phyloP scores from a whole-genome alignment of 2,797 vertebrate genomes.

The Aphelocoma californica region DNA sequence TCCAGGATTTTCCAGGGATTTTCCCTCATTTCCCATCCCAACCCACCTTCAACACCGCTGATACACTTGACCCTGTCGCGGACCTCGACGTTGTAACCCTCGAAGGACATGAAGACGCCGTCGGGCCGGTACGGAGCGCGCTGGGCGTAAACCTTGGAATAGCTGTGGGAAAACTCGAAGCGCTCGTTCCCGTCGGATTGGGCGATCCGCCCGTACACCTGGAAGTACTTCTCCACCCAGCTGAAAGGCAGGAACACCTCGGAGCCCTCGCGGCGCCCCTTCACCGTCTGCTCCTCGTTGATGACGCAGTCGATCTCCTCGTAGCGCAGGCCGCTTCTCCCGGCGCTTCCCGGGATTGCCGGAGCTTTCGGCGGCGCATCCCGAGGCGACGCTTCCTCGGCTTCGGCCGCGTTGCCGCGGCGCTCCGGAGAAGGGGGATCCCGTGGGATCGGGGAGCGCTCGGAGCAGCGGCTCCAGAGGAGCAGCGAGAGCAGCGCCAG shows the following conservation, averaged over 20 bases:
- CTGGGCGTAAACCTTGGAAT: conserved; percentile 94
- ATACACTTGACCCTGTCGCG: conserved; percentile 97
- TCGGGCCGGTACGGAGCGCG: conserved; percentile 91
- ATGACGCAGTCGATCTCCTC: conserved; percentile 97
- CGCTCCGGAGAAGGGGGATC: conserved; percentile 34
- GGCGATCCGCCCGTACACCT: conserved; percentile 92
- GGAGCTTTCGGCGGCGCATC: fast-evolving
- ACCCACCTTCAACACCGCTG: conserved; percentile 90
- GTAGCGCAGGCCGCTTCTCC: conserved; percentile 19
- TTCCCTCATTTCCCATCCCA: no score
- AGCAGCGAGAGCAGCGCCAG: background rate
- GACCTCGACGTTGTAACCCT: conserved; percentile 98
- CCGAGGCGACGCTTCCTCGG: conserved; percentile 70
- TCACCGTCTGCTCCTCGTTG: conserved; percentile 91
- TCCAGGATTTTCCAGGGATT: background rate
- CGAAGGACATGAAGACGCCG: conserved; percentile 99
- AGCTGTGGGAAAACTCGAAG: conserved; percentile 98
- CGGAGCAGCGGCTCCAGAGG: conserved; percentile 48
- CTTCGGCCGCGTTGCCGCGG: background rate
- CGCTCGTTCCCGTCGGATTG: conserved; percentile 92
- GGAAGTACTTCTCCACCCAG: conserved; percentile 97
- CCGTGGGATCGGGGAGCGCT: conserved; percentile 85
- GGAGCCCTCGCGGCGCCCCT: conserved; percentile 85
- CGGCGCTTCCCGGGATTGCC: fast-evolving
- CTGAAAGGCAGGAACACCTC: conserved; percentile 94